phyloP scores from a whole-genome alignment of 1,140 invertebrate genomes.

The Dermatophagoides farinae region DNA sequence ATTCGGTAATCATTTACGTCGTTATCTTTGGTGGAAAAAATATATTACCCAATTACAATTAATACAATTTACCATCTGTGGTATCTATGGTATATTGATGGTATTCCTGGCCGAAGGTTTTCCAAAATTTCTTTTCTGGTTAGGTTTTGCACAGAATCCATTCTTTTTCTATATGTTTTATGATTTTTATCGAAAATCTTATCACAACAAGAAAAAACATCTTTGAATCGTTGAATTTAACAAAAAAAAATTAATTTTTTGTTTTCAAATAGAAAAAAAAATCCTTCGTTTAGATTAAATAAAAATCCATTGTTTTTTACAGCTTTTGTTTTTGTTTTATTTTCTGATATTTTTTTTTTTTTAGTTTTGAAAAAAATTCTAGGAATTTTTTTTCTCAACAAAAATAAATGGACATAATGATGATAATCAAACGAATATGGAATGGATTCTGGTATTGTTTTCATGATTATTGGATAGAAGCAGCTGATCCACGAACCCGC shows the following conservation, averaged over 20 bases:
- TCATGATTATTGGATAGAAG: slow-evolving; percentile 14
- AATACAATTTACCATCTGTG: slow-evolving; percentile 4
- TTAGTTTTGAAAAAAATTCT: no score
- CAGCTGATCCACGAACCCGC: slow-evolving; percentile 49
- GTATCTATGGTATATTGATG: not conserved
- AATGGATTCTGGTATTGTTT: not conserved
- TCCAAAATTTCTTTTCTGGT: not conserved
- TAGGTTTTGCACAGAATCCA: not conserved
- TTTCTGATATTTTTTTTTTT: no score
- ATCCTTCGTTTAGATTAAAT: no score
- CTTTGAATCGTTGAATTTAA: no score
- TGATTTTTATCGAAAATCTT: slow-evolving; percentile 5
- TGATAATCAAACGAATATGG: not conserved
- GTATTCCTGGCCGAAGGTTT: not conserved
- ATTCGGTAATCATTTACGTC: not conserved
- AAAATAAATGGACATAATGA: not conserved
- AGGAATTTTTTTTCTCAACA: no score
- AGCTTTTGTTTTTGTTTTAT: no score
- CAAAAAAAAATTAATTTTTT: no score
- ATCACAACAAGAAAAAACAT: not conserved
- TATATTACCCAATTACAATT: slow-evolving; percentile 12
- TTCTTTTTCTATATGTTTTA: slow-evolving; percentile 10
- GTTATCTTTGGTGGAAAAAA: not conserved
- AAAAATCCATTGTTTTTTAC: no score
- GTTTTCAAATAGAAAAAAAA: no score